A percentile compares a stretch with the other conserved stretches of the same genome.
phyloP scores from a whole-genome alignment of 2,888 invertebrate species.

The Nomada fabriciana region DNA sequence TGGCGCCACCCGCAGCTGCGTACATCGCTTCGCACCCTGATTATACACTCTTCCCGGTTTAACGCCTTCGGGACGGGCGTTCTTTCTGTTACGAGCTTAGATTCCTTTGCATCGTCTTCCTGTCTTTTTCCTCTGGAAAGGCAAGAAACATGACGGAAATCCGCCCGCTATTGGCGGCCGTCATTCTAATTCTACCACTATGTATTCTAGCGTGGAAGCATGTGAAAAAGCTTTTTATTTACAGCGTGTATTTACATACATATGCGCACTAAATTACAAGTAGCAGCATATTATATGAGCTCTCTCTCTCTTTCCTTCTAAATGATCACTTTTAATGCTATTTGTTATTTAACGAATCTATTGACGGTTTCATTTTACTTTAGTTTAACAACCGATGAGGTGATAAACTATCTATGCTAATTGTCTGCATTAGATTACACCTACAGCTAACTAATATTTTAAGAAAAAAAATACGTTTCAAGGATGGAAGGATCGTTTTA shows the following conservation, averaged over 20 bases:
- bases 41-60: slow-evolving; percentile 64
- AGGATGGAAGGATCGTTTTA: neutral
- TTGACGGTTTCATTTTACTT: neutral
- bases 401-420: neutral
- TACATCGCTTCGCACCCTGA: slow-evolving; percentile 87
- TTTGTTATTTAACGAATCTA: slow-evolving; percentile 10
- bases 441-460: neutral
- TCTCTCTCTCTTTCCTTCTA: neutral
- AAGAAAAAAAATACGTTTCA: neutral
- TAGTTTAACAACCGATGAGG: neutral
- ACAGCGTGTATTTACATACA: slow-evolving; percentile 42
- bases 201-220: slow-evolving; percentile 57
- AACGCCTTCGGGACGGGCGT: slow-evolving; percentile 73
- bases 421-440: neutral
- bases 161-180: slow-evolving; percentile 70
- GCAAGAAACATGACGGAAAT: slow-evolving; percentile 75
- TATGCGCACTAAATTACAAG: slow-evolving; percentile 16
- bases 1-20: slow-evolving; percentile 95
- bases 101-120: slow-evolving; percentile 61
- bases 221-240: slow-evolving; percentile 51
- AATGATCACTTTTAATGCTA: neutral
- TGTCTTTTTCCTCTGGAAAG: slow-evolving; percentile 72
- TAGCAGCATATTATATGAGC: slow-evolving; percentile 7
- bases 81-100: slow-evolving; percentile 66
- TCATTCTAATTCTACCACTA: slow-evolving; percentile 62